Conservation (phyloP, 2,888 invertebrate genomes). For the Malthinus flaveolus region DNA sequence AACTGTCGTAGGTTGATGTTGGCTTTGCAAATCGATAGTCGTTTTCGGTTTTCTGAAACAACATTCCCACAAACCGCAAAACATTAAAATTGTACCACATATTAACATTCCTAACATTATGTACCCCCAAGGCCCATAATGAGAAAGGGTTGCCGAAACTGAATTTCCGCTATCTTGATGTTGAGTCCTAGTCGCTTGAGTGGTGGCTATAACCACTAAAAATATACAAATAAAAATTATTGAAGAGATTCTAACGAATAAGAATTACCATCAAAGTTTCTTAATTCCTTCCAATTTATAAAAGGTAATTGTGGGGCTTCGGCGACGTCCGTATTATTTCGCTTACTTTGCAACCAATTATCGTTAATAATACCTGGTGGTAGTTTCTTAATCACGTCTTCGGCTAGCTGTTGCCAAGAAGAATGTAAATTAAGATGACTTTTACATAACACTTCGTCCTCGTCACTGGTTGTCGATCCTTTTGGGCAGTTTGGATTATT, state of each 20-base stretch:
- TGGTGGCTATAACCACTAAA: slow-evolving; percentile 31
- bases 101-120: slow-evolving; percentile 71
- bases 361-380: slow-evolving; percentile 17
- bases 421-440: slow-evolving; percentile 23
- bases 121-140: slow-evolving; percentile 76
- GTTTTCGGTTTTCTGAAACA: slow-evolving; percentile 55
- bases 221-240: neutral
- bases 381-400: slow-evolving; percentile 41
- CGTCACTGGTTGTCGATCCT: slow-evolving; percentile 57
- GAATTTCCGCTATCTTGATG: slow-evolving; percentile 42
- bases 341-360: slow-evolving; percentile 31
- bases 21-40: slow-evolving; percentile 33
- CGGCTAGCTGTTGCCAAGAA: slow-evolving; percentile 41
- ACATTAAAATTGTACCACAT: slow-evolving; percentile 69
- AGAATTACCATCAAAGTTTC: slow-evolving; percentile 26
- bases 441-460: slow-evolving; percentile 47
- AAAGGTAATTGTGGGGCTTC: slow-evolving; percentile 8
- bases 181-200: slow-evolving; percentile 19
- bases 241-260: neutral
- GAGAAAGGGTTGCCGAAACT: slow-evolving; percentile 63
- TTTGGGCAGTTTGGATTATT: slow-evolving; percentile 69
- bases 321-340: neutral
- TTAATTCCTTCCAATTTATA: slow-evolving; percentile 31
- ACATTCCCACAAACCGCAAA: slow-evolving; percentile 70
- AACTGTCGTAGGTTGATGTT: slow-evolving; percentile 42